A percentile compares a stretch with the other conserved stretches of the same genome.
Conservation (phyloP, 2,797 vertebrate genomes). For the Phrynocephalus vlangalii region DNA sequence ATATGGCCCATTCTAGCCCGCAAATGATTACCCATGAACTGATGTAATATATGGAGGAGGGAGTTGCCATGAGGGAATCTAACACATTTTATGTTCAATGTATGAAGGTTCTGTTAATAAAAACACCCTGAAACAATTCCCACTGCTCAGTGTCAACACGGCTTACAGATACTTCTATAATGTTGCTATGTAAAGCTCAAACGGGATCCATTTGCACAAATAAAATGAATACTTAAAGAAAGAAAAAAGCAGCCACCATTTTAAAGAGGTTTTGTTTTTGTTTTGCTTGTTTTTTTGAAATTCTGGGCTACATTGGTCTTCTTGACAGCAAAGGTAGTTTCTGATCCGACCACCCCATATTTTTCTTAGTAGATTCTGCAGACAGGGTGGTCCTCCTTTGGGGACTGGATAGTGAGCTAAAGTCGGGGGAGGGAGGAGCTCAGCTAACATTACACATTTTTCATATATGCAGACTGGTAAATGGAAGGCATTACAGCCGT, state of each 20-base stretch:
- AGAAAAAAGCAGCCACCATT: conserved; percentile 70
- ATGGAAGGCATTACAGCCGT: conserved; percentile 75
- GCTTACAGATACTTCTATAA: conserved; percentile 65
- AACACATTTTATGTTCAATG: conserved; percentile 38
- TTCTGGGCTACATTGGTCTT: conserved; percentile 63
- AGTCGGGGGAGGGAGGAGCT: conserved; percentile 15
- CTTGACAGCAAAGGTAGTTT: conserved; percentile 74
- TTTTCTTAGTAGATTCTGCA: conserved; percentile 69
- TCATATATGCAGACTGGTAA: conserved; percentile 75
- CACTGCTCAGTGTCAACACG: conserved; percentile 65
- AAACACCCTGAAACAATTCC: conserved; percentile 68
- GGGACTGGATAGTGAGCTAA: conserved; percentile 61
- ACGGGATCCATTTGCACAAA: conserved; percentile 68
- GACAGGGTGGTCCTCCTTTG: conserved; percentile 75
- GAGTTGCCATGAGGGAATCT: conserved; percentile 10
- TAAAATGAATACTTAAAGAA: conserved; percentile 75
- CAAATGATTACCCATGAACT: conserved; percentile 24
- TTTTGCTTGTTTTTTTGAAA: conserved; percentile 11
- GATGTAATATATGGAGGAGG: conserved; percentile 31
- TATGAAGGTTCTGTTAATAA: conserved; percentile 54
- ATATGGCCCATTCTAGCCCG: conserved; percentile 35
- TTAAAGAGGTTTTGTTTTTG: conserved; percentile 57
- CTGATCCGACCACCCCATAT: conserved; percentile 67
- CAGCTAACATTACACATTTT: conserved; percentile 77
- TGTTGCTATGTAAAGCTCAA: conserved; percentile 58